phyloP scores from a whole-genome alignment of 2,888 invertebrate genomes.

The Andrena camellia region DNA sequence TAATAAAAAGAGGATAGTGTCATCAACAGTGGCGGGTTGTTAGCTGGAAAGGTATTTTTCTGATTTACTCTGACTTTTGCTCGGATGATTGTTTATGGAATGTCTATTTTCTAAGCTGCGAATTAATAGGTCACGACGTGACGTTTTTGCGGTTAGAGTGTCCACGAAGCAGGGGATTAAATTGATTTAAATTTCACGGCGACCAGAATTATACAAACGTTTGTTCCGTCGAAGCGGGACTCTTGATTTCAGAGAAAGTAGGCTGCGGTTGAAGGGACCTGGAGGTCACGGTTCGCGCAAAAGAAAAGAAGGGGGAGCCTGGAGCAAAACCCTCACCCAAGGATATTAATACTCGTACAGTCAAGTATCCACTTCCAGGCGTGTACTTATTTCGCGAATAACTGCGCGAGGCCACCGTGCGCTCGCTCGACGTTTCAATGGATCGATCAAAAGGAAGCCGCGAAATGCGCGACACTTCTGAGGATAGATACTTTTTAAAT shows the following conservation, averaged over 20 bases:
- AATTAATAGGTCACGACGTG: too few relatives aligned
- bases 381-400: not conserved
- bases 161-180: too few relatives aligned
- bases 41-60: too few relatives aligned
- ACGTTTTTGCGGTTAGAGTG: too few relatives aligned
- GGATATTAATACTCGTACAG: conserved; percentile 45
- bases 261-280: conserved; percentile 61
- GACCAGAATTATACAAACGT: not conserved
- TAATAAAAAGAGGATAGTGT: too few relatives aligned
- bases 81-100: too few relatives aligned
- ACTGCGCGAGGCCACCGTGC: not conserved
- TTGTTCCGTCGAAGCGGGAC: conserved; percentile 25
- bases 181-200: too few relatives aligned
- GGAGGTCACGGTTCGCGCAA: conserved; percentile 54
- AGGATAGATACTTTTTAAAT: not conserved
- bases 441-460: not conserved
- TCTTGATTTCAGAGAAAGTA: conserved; percentile 68
- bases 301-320: conserved; percentile 27
- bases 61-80: too few relatives aligned
- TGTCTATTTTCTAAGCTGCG: not conserved
- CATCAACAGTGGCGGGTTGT: too few relatives aligned
- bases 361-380: conserved; percentile 20
- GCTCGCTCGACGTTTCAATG: not conserved
- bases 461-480: not conserved
- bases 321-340: conserved; percentile 46